Evolutionary conservation across 2,797 vertebrate species (phyloP), one percentile per base, ranked within the genome.

Genomic region (Erethizon dorsatum): DNA sequence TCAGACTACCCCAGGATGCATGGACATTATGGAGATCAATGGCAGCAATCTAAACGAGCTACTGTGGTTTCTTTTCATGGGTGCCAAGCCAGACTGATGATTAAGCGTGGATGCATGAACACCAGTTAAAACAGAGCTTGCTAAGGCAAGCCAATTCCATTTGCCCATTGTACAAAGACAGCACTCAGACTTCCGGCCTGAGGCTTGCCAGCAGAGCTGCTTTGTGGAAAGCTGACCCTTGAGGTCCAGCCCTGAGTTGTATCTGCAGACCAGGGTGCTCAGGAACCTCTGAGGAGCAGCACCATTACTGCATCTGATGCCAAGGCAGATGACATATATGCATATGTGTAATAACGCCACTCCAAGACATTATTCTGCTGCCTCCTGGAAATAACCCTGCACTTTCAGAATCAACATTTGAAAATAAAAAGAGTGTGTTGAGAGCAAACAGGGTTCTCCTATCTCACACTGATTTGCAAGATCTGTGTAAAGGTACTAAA

Each of bases 31-130:
- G 52, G n/a, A 33, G 65, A 11, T 50, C 47, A 37, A 56, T 0
- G 13, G 14, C 2, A 11, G 69, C 10, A 11, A 45, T 15, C 5
- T 37, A 59, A 71, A 20, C 3, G 37, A 33, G 20, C 37, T 26
- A 28, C 45, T 56, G 20, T n/a, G 50, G 31, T 54, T 75, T 78
- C 73, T 56, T 54, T 61, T 28, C 31, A 0, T 11, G 33, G 61
- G 47, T 50, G 82, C 52, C 37, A 63, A 37, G 31, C 3, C 45
- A 45, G 26, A 78, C 45, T 69, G 31, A 31, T 75, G 52, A 75
- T 10, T 2, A 56, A 17, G 31, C 0, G 26, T 0, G 83, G 61
- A 56, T 22, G 24, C 5, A 0, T 1, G 3, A 41, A 11, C 0
- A 12, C 22, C 0, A 50, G 57, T 37, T 20, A 45, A 28, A 14